Evolutionary conservation across 2,113 vertebrate genomes (phyloP).

Genomic region (Bufo bufo): DNA sequence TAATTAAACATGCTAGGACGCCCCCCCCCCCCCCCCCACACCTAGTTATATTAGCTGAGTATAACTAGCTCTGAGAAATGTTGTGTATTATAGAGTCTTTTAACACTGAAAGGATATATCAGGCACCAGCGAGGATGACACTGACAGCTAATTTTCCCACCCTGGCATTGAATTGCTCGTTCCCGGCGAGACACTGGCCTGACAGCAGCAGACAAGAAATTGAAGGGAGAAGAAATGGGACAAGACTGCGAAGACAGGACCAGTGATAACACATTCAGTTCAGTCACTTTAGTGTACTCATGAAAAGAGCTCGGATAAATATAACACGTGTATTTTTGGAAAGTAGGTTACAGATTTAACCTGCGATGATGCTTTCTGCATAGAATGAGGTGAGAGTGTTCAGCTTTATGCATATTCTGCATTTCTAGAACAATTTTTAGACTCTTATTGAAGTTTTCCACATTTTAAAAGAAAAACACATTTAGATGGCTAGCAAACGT

Average conservation of each 20-base stretch:
- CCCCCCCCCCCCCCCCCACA: no score
- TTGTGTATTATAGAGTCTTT: not conserved
- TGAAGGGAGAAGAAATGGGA: slow-evolving; percentile 16
- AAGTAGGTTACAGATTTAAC: slow-evolving; percentile 19
- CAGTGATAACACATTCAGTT: slow-evolving; percentile 1
- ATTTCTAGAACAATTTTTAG: not conserved
- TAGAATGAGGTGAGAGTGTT: not conserved
- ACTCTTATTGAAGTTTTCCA: no score
- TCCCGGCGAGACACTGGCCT: slow-evolving; percentile 1
- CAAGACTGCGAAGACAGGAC: not conserved
- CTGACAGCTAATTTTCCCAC: slow-evolving; percentile 11
- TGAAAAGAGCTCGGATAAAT: slow-evolving; percentile 3
- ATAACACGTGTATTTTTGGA: slow-evolving; percentile 34
- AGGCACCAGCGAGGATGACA: not conserved
- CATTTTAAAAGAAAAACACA: no score
- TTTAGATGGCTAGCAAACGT: no score
- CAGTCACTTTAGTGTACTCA: not conserved
- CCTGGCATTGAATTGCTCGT: not conserved
- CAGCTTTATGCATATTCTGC: not conserved
- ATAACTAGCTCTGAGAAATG: not conserved
- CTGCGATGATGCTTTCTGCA: not conserved
- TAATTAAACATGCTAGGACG: no score
- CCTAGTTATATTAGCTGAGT: not conserved
- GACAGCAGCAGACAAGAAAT: slow-evolving; percentile 22
- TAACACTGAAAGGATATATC: not conserved